Evolutionary conservation across 2,797 vertebrate genomes (phyloP).

Genomic region (Champsocephalus esox): DNA sequence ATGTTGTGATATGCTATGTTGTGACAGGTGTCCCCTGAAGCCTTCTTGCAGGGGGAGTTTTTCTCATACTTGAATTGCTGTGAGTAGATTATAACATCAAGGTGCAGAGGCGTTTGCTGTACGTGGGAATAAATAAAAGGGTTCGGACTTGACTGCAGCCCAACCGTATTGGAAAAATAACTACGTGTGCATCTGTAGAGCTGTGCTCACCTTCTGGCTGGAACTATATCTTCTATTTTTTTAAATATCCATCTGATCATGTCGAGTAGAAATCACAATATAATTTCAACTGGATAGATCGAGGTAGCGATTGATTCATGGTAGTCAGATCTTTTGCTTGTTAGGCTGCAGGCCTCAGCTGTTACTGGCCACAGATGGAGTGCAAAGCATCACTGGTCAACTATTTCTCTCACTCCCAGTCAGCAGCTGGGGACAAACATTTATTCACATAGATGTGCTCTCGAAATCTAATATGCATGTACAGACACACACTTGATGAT

Average conservation of each 20-base stretch:
- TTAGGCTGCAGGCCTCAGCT: slow-evolving; percentile 37
- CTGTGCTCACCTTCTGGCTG: background rate
- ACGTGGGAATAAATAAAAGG: background rate
- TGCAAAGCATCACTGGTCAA: slow-evolving; percentile 22
- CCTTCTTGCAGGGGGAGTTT: background rate
- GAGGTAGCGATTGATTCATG: slow-evolving; percentile 13
- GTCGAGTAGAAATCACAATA: background rate
- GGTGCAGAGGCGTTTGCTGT: background rate
- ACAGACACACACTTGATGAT: background rate
- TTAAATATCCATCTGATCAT: background rate
- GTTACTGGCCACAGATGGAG: slow-evolving; percentile 44
- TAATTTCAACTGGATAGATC: background rate
- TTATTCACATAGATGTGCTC: slow-evolving; percentile 21
- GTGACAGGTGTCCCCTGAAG: background rate
- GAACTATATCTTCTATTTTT: background rate
- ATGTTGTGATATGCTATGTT: background rate
- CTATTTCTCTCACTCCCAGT: slow-evolving; percentile 21
- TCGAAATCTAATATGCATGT: background rate
- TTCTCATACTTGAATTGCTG: slow-evolving; percentile 2
- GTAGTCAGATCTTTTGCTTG: slow-evolving; percentile 10
- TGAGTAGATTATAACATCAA: background rate
- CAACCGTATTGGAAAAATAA: slow-evolving; percentile 10
- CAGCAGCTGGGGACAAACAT: slow-evolving; percentile 42
- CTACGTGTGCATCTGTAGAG: slow-evolving; percentile 8
- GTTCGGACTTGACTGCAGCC: background rate